phyloP scores from a whole-genome alignment of 2,888 invertebrate species.

The Pteria penguin region DNA sequence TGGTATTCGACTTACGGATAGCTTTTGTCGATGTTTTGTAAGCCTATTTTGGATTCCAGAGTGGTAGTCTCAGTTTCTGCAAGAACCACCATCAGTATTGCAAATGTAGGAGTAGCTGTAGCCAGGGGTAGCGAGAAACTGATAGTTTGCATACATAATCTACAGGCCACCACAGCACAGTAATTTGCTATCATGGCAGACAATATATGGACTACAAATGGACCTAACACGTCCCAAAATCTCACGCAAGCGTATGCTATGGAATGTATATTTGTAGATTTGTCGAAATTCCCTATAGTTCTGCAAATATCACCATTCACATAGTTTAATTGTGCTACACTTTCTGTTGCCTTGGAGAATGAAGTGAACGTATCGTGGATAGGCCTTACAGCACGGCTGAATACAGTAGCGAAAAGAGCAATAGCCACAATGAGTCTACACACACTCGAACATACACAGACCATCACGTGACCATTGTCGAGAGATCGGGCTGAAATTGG shows the following conservation, averaged over 20 bases:
- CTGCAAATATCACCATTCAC: not conserved
- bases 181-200: constrained; percentile 78
- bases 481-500: not conserved
- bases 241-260: not conserved
- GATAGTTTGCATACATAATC: constrained; percentile 80
- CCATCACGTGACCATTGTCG: constrained; percentile 12
- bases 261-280: no score
- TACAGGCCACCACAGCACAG: constrained; percentile 82
- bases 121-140: constrained; percentile 81
- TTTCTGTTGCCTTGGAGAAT: not conserved
- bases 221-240: constrained; percentile 10
- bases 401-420: constrained; percentile 19
- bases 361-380: constrained; percentile 8
- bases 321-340: not conserved
- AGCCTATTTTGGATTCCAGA: not conserved
- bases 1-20: no score
- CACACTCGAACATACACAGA: constrained; percentile 11
- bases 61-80: constrained; percentile 2
- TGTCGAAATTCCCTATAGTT: not conserved
- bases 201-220: constrained; percentile 48
- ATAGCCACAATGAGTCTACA: constrained; percentile 13
- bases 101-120: constrained; percentile 77
- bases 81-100: constrained; percentile 48
- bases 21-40: not conserved
- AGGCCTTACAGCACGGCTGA: not conserved